A percentile compares a stretch with the other conserved stretches of the same genome.
Conservation (phyloP, 53 echinoderm and acorn worm species). For the Henricia sp. region DNA sequence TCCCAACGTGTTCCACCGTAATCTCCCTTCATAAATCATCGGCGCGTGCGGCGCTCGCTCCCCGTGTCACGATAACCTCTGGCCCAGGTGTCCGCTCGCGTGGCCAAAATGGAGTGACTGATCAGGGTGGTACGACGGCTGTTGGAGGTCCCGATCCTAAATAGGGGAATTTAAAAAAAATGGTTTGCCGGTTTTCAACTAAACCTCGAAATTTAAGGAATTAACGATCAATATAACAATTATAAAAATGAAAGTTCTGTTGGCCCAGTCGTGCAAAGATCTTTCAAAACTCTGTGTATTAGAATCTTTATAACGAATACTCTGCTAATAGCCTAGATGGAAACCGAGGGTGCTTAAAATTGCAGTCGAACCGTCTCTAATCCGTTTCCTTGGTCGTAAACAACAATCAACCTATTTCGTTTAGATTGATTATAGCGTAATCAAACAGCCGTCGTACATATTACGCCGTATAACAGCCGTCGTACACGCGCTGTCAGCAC, state of each 20-base stretch:
- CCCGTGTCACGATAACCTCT: conserved; percentile 17
- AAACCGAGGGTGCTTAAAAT: too few relatives aligned
- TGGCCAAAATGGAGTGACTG: conserved; percentile 23
- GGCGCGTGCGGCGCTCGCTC: conserved; percentile 44
- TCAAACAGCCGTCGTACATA: not conserved
- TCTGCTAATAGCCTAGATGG: too few relatives aligned
- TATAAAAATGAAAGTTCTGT: not conserved
- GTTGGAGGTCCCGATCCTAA: not conserved
- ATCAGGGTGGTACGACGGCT: conserved; percentile 10
- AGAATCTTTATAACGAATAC: too few relatives aligned
- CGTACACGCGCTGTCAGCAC: not conserved
- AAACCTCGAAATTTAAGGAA: not conserved
- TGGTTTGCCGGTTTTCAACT: not conserved
- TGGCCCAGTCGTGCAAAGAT: not conserved
- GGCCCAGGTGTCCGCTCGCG: conserved; percentile 43
- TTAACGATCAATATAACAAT: not conserved
- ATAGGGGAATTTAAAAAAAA: not conserved
- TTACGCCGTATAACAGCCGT: not conserved
- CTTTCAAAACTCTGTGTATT: too few relatives aligned
- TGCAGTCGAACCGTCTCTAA: not conserved
- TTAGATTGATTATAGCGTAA: not conserved
- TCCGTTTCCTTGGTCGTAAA: not conserved
- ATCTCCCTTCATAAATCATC: conserved; percentile 24
- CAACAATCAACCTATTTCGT: not conserved
- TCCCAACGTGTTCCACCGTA: not conserved